A percentile compares a stretch with the other conserved stretches of the same genome.
Evolutionary conservation across 2,888 invertebrate species (phyloP).

Genomic region (Andrena haemorrhoa): DNA sequence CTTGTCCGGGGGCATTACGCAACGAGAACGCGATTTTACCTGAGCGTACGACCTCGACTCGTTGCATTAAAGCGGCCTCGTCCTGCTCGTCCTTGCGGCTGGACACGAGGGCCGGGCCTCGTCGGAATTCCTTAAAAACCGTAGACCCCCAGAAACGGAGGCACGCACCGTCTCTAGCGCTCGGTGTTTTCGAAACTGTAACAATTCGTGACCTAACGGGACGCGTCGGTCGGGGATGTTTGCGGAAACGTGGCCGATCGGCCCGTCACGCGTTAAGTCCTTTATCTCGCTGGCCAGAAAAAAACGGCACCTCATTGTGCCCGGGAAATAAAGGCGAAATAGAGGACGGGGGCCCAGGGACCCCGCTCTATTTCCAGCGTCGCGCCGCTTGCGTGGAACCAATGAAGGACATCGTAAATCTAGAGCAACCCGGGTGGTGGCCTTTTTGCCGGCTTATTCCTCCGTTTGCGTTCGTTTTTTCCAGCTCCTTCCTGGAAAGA

Average conservation of each 20-base stretch:
- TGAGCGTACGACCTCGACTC: constrained; percentile 55
- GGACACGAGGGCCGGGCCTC: not conserved
- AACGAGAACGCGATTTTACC: constrained; percentile 40
- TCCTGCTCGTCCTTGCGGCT: not conserved
- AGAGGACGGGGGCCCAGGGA: constrained; percentile 57
- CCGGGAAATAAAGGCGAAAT: constrained; percentile 61
- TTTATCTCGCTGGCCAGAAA: constrained; percentile 69
- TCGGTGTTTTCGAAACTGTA: constrained; percentile 51
- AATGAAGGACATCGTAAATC: constrained; percentile 79
- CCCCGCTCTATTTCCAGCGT: constrained; percentile 71
- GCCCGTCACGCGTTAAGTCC: constrained; percentile 75
- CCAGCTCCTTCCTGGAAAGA: constrained; percentile 27
- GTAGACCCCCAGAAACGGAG: constrained; percentile 41
- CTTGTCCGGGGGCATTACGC: constrained; percentile 11
- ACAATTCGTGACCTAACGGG: constrained; percentile 81
- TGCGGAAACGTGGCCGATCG: constrained; percentile 80
- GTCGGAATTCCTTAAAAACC: constrained; percentile 66
- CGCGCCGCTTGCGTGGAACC: constrained; percentile 74
- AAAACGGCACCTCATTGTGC: constrained; percentile 65
- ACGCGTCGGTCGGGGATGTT: constrained; percentile 77
- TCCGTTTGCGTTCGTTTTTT: constrained; percentile 52
- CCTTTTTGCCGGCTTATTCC: constrained; percentile 63
- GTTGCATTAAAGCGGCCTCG: constrained; percentile 11
- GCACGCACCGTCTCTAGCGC: constrained; percentile 12
- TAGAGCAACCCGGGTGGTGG: constrained; percentile 71